A percentile compares a stretch with the other conserved stretches of the same genome.
Conservation (phyloP, 2,888 invertebrate genomes). For the Melinaea marsaeus region DNA sequence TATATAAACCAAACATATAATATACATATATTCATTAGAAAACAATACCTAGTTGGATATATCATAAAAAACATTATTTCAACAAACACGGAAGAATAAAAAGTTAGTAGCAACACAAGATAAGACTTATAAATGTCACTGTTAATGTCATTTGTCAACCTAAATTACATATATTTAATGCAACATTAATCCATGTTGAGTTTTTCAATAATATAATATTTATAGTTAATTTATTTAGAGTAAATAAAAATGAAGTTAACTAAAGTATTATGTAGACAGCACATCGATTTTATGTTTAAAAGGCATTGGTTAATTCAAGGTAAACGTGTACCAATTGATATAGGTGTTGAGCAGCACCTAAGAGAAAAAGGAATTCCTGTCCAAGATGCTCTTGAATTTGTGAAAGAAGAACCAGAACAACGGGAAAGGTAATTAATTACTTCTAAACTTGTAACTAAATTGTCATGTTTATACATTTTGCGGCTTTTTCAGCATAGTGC, state of each 20-base stretch:
- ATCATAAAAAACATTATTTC: too few species aligned
- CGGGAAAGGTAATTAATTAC: conserved; percentile 45
- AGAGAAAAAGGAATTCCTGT: conserved; percentile 78
- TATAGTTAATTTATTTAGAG: conserved; percentile 13
- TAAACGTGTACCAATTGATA: conserved; percentile 76
- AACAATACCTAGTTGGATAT: too few species aligned
- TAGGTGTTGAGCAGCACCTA: conserved; percentile 75
- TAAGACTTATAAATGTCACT: not conserved
- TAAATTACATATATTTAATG: too few species aligned
- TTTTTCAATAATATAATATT: not conserved
- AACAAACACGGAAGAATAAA: too few species aligned
- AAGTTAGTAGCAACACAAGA: too few species aligned
- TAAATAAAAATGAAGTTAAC: conserved; percentile 80
- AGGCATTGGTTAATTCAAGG: conserved; percentile 85
- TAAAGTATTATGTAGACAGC: conserved; percentile 79
- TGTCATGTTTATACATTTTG: not conserved
- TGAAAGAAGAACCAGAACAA: conserved; percentile 59
- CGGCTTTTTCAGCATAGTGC: not conserved
- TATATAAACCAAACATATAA: too few species aligned
- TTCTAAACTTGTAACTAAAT: not conserved
- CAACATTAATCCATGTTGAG: too few species aligned
- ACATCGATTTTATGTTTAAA: conserved; percentile 85
- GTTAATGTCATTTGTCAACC: not conserved
- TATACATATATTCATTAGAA: too few species aligned
- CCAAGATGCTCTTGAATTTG: conserved; percentile 79